These are phyloP conservation scores for Cristatella mucedo DNA, from an alignment of 2,888 invertebrate genomes.

Conservation along the genomic window DNA sequence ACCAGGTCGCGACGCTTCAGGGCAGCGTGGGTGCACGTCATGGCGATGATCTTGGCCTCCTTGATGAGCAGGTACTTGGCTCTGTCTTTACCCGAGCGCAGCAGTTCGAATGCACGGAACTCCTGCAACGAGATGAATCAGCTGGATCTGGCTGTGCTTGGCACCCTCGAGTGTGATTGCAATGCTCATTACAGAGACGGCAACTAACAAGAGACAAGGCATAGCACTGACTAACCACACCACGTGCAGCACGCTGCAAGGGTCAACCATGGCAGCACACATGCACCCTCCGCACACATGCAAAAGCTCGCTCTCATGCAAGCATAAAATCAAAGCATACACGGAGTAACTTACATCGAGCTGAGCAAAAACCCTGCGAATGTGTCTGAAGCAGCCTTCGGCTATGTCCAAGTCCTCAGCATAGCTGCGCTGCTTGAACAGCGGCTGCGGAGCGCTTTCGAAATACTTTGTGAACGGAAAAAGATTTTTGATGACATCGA, in stretches of 20 bases:
- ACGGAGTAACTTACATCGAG: constrained; percentile 56
- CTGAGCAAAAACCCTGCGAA: constrained; percentile 85
- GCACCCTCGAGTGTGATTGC: no score
- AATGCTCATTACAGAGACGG: no score
- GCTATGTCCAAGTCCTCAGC: constrained; percentile 75
- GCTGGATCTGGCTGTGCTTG: no score
- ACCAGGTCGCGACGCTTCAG: constrained; percentile 88
- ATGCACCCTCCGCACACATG: no score
- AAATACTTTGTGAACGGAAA: constrained; percentile 93
- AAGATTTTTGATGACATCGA: constrained; percentile 34
- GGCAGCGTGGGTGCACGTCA: constrained; percentile 99
- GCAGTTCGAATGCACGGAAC: constrained; percentile 88
- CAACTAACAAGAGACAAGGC: no score
- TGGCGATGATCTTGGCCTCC: constrained; percentile 97
- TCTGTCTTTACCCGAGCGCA: constrained; percentile 83
- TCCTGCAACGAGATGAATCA: constrained; percentile 51
- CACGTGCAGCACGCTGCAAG: no score
- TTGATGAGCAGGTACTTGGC: constrained; percentile 90
- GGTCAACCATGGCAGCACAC: no score
- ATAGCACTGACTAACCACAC: no score
- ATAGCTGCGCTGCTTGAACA: constrained; percentile 61
- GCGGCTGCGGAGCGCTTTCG: constrained; percentile 73
- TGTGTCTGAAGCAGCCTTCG: constrained; percentile 77
- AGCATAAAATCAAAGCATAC: no score
- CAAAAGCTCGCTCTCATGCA: no score